A percentile compares a stretch with the other conserved stretches of the same genome.
These are phyloP conservation scores for Vollenhovia emeryi DNA, from an alignment of 1,140 invertebrate genomes.

Conservation along the genomic window DNA sequence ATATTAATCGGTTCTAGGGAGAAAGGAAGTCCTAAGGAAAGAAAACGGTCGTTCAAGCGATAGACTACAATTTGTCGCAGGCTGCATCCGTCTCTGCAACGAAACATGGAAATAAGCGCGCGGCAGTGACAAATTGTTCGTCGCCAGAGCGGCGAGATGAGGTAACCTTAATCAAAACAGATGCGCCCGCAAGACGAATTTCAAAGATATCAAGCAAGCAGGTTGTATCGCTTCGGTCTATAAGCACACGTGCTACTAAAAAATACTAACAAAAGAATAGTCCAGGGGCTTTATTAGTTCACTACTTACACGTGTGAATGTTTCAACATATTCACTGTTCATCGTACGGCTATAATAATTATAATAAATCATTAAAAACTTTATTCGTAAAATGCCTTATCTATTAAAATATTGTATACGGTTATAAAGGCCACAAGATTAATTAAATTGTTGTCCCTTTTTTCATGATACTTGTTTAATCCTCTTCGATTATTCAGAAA, in stretches of 20 bases:
- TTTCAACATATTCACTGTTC: background rate
- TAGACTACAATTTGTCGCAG: conserved; percentile 10
- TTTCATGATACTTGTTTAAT: background rate
- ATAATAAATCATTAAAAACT: too few relatives aligned
- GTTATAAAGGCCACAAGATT: background rate
- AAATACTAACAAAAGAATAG: background rate
- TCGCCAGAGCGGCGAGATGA: conserved; percentile 53
- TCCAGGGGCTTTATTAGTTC: background rate
- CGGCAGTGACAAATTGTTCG: conserved; percentile 58
- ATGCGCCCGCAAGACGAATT: conserved; percentile 44
- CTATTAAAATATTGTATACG: background rate
- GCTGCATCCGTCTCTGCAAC: conserved; percentile 23
- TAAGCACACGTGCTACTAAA: background rate
- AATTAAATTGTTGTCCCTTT: background rate
- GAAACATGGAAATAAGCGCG: conserved; percentile 24
- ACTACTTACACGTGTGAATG: background rate
- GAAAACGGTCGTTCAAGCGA: background rate
- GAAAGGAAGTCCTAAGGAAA: background rate
- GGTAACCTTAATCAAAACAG: conserved; percentile 64
- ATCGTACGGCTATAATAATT: background rate
- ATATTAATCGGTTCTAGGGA: background rate
- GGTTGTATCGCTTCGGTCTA: conserved; percentile 34
- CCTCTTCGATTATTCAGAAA: background rate
- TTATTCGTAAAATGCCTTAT: too few relatives aligned
- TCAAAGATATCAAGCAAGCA: conserved; percentile 60